phyloP scores from a whole-genome alignment of 2,888 invertebrate species.

The Dyspetes luteomarginatus region DNA sequence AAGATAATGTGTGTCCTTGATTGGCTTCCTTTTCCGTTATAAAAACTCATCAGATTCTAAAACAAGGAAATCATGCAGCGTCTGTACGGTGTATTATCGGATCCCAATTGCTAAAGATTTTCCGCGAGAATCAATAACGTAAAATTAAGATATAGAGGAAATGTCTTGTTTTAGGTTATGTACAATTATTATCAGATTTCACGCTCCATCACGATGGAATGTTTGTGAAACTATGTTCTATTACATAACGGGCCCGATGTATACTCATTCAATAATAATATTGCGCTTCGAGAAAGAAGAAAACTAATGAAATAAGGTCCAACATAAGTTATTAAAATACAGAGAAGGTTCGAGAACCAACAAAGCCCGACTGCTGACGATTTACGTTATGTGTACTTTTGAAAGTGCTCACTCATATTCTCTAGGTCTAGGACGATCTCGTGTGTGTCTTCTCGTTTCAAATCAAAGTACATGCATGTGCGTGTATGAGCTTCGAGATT shows the following conservation, averaged over 20 bases:
- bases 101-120: background rate
- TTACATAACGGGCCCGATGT: conserved; percentile 25
- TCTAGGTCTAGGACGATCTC: conserved; percentile 62
- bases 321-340: background rate
- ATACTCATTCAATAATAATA: conserved; percentile 7
- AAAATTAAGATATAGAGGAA: background rate
- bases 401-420: conserved; percentile 29
- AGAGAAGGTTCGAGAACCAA: background rate
- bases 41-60: no score
- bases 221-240: conserved; percentile 25
- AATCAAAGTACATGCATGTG: no score
- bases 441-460: conserved; percentile 1
- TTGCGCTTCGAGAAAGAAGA: background rate
- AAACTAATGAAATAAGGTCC: background rate
- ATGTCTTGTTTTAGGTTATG: background rate
- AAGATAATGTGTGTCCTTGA: no score
- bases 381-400: conserved; percentile 27
- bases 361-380: conserved; percentile 5
- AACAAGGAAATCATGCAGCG: background rate
- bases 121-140: background rate
- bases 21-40: no score
- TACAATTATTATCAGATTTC: conserved; percentile 39
- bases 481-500: background rate
- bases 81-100: background rate
- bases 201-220: conserved; percentile 31